Percentiles rank a stretch among this genome's conserved stretches.
phyloP scores from a whole-genome alignment of 2,113 vertebrate genomes.

The Ictidomys tridecemlineatus region DNA sequence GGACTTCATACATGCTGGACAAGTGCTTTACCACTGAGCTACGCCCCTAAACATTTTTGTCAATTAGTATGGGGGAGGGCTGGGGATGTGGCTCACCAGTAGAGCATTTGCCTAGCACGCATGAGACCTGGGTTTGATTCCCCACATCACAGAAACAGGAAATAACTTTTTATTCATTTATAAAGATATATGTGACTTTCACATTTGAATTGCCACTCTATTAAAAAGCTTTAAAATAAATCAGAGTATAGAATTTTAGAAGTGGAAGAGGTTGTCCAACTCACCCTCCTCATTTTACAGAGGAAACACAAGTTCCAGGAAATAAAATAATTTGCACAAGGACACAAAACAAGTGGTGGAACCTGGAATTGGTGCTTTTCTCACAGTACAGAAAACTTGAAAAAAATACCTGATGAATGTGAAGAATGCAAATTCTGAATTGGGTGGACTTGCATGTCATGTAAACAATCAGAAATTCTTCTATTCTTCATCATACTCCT shows the following conservation, averaged over 20 bases:
- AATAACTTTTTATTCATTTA: neutral
- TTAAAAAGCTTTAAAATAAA: constrained; percentile 32
- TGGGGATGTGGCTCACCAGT: neutral
- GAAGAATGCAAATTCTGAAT: constrained; percentile 86
- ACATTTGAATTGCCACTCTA: neutral
- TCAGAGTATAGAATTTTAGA: neutral
- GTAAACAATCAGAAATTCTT: constrained; percentile 95
- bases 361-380: neutral
- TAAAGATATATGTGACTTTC: neutral
- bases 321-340: neutral
- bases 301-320: neutral
- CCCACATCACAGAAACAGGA: neutral
- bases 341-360: neutral
- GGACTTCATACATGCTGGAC: neutral
- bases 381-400: neutral
- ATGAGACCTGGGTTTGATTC: neutral
- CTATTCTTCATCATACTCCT: constrained; percentile 94
- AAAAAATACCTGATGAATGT: constrained; percentile 87
- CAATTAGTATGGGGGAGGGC: neutral
- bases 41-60: neutral
- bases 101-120: neutral
- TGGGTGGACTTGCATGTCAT: constrained; percentile 91
- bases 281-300: neutral
- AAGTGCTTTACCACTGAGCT: neutral
- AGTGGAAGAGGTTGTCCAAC: neutral